phyloP scores from a whole-genome alignment of 2,797 vertebrate species.

The Chelidonichthys spinosus region DNA sequence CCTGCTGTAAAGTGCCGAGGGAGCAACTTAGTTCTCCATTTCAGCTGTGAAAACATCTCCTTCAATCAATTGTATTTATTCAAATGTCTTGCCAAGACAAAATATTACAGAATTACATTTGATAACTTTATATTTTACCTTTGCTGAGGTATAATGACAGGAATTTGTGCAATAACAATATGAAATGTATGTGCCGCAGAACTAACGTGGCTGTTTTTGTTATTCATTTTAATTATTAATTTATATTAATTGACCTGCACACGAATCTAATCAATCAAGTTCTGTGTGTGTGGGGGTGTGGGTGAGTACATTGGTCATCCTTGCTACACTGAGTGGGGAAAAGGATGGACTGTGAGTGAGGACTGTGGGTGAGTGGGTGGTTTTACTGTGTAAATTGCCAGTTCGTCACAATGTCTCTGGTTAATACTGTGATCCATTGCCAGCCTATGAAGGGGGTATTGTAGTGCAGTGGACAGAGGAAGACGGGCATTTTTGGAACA shows the following conservation, averaged over 20 bases:
- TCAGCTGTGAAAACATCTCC: too few relatives aligned
- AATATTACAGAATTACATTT: too few relatives aligned
- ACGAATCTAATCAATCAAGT: background rate
- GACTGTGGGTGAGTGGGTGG: conserved; percentile 53
- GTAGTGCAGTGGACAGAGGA: conserved; percentile 7
- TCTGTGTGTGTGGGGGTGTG: background rate
- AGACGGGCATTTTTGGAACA: background rate
- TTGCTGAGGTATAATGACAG: background rate
- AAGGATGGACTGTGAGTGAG: conserved; percentile 49
- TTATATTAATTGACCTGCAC: conserved; percentile 1
- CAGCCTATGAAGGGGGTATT: conserved; percentile 6
- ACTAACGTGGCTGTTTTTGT: background rate
- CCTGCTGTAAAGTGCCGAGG: too few relatives aligned
- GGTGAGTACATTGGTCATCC: conserved; percentile 43
- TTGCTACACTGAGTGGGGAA: conserved; percentile 55
- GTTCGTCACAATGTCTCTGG: conserved; percentile 43
- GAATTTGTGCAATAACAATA: conserved; percentile 1
- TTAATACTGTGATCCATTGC: conserved; percentile 24
- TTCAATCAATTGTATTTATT: too few relatives aligned
- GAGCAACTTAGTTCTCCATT: too few relatives aligned
- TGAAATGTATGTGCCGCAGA: background rate
- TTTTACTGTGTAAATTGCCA: conserved; percentile 42
- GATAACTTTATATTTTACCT: too few relatives aligned
- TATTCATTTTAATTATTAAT: too few relatives aligned
- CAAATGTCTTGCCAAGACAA: too few relatives aligned